Conservation (phyloP, 1,140 invertebrate species). For the Cataglyphis hispanica region DNA sequence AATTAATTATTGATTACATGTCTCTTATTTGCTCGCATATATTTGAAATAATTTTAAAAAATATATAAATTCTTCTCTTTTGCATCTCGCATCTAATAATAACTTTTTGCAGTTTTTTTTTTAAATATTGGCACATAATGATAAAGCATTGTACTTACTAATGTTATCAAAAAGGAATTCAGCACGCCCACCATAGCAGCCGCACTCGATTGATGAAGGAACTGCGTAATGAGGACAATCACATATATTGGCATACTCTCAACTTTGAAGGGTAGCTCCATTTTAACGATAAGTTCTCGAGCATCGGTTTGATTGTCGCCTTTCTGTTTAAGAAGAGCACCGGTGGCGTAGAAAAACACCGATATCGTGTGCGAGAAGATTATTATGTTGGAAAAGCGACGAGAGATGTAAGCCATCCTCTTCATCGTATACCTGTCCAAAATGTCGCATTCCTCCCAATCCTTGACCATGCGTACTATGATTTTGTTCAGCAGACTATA, state of each 20-base stretch:
- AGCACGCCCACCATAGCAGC: constrained; percentile 29
- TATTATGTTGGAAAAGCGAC: constrained; percentile 31
- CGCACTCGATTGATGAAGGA: constrained; percentile 37
- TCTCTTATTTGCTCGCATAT: no score
- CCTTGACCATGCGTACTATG: constrained; percentile 47
- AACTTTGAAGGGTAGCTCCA: constrained; percentile 61
- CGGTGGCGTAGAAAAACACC: background rate
- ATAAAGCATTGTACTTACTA: constrained; percentile 43
- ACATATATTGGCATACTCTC: constrained; percentile 17
- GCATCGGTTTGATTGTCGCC: background rate
- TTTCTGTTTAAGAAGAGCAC: background rate
- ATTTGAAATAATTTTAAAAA: background rate
- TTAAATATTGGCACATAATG: background rate
- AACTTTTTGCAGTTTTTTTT: background rate
- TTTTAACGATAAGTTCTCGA: constrained; percentile 54
- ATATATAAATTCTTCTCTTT: background rate
- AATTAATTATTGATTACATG: no score
- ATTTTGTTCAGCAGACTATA: constrained; percentile 58
- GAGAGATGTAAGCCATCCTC: constrained; percentile 12
- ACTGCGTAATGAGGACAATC: constrained; percentile 49
- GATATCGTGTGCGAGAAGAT: background rate
- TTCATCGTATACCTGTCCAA: constrained; percentile 20
- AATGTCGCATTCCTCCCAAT: constrained; percentile 44
- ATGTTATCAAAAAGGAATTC: constrained; percentile 43
- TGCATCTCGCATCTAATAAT: background rate